Evolutionary conservation across 2,113 vertebrate genomes (phyloP).

Genomic region (Pycnonotus jocosus): DNA sequence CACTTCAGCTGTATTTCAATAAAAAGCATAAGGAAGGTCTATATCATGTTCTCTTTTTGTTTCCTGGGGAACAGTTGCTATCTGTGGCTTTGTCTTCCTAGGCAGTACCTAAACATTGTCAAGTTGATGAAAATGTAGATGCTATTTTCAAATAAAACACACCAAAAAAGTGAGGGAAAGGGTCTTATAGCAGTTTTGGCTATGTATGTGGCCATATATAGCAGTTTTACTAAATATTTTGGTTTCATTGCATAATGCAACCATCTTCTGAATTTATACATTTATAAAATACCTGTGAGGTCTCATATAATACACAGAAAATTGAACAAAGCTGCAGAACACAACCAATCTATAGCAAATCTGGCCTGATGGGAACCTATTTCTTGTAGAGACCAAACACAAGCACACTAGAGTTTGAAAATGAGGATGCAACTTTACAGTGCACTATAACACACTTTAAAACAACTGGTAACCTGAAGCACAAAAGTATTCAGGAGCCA

Average conservation of each 20-base stretch:
- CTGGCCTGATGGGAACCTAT: neutral
- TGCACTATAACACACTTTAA: neutral
- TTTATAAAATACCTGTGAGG: neutral
- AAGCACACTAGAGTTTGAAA: neutral
- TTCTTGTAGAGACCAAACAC: neutral
- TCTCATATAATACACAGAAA: neutral
- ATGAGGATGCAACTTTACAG: neutral
- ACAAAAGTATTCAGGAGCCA: neutral
- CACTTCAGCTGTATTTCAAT: neutral
- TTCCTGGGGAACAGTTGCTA: neutral
- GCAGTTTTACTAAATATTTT: neutral
- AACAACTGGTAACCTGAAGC: neutral
- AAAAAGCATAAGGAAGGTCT: neutral
- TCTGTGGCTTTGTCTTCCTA: neutral
- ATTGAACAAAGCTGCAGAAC: neutral
- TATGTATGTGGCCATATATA: neutral
- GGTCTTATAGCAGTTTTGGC: neutral
- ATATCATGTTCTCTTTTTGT: neutral
- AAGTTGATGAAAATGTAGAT: neutral
- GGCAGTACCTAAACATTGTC: neutral
- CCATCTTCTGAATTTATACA: neutral
- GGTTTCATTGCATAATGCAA: neutral
- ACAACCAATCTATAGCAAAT: neutral
- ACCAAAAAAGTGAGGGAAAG: accelerated
- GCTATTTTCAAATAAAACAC: neutral